Base-by-base conservation (phyloP, 2,888 invertebrate species). In the Petrolisthes cinctipes region DNA sequence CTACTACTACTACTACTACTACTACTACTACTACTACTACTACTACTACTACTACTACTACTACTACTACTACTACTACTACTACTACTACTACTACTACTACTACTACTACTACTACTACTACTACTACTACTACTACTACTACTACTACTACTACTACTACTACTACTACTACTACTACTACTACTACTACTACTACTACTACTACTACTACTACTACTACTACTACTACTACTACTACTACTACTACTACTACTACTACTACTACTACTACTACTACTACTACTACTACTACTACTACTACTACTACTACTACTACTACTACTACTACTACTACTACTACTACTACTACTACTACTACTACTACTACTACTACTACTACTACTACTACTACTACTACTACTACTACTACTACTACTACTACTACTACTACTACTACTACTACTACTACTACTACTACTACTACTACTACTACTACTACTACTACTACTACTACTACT, bases 221-320 rank as follows among this genome's bases (percentile, higher is more conserved):
- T 79, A 79, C 57, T 57, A 79, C 79, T 57, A 79, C 79, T 79
- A 79, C 79, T 79, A 79, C 79, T 20, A 56, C 57, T 17, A 20
- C 79, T 79, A 79, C 79, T 79, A 57, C 79, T 79, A 79, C 79
- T 79, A 79, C 57, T 57, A 79, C 79, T 57, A 79, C 79, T 79
- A 79, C 79, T 79, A 79, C 79, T 6, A 56, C 57, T 17, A 20
- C 79, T 79, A 79, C 79, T 79, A 57, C 79, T 79, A 79, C 79
- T 56, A 79, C 57, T 79, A 79, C 79, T 79, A 57, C 79, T 79
- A 79, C 79, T 79, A 79, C 57, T 17, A 20, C 79, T 79, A 79
- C 79, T 79, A 57, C 79, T 56, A 79, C 79, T 79, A 79, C 57
- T 79, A 79, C 79, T 20, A 56, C 57, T 17, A 20, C 79, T 56